Percentiles rank a stretch among this genome's conserved stretches.
Evolutionary conservation across 2,888 invertebrate species (phyloP).

Genomic region (Zeuzera pyrina): DNA sequence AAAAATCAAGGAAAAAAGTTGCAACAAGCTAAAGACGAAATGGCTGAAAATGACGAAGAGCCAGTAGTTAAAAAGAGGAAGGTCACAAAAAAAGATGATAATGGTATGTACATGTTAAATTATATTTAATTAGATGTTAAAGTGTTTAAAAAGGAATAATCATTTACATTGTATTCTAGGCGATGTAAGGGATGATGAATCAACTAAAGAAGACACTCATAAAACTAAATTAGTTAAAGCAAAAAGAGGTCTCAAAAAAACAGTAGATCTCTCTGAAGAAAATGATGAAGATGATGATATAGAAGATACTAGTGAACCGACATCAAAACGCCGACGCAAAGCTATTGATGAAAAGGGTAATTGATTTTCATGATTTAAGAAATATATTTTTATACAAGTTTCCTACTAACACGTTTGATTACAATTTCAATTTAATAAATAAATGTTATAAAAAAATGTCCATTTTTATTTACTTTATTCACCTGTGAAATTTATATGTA

Average conservation of each 20-base stretch:
- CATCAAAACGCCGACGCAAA: constrained; percentile 52
- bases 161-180: constrained; percentile 17
- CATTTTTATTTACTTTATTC: too few relatives aligned
- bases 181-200: constrained; percentile 35
- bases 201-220: constrained; percentile 16
- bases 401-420: too few relatives aligned
- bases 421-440: too few relatives aligned
- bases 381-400: too few relatives aligned
- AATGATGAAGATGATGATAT: constrained; percentile 32
- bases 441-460: too few relatives aligned
- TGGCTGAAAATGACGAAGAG: constrained; percentile 28
- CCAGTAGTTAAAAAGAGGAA: constrained; percentile 40
- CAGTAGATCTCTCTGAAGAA: constrained; percentile 26
- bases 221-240: constrained; percentile 48
- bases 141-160: background rate
- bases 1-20: constrained; percentile 45
- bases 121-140: constrained; percentile 32
- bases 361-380: constrained; percentile 37
- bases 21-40: constrained; percentile 38
- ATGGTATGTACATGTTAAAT: constrained; percentile 33
- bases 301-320: constrained; percentile 41
- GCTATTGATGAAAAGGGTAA: constrained; percentile 61
- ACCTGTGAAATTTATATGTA: too few relatives aligned
- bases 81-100: constrained; percentile 41
- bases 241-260: constrained; percentile 53